These are phyloP conservation scores for Tetranychus cinnabarinus DNA, from an alignment of 1,140 invertebrate genomes.

Conservation along the genomic window DNA sequence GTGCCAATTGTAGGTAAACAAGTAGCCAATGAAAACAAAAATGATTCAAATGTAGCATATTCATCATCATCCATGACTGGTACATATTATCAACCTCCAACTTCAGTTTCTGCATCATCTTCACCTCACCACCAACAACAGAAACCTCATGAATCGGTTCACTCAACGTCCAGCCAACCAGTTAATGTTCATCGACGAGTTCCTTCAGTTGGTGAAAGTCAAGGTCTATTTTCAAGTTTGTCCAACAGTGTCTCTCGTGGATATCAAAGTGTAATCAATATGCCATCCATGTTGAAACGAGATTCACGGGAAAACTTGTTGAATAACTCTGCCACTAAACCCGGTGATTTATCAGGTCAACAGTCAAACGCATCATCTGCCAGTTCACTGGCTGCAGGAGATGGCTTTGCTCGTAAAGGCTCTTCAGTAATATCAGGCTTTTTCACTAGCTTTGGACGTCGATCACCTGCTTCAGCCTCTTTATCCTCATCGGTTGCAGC, in stretches of 20 bases:
- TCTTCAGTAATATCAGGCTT: background rate
- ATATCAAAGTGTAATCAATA: constrained; percentile 6
- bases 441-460: background rate
- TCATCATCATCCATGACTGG: background rate
- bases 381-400: background rate
- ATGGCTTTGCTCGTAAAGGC: background rate
- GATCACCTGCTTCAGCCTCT: background rate
- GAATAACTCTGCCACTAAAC: background rate
- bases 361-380: too few relatives aligned
- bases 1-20: too few relatives aligned
- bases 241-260: constrained; percentile 2
- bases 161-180: background rate
- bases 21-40: too few relatives aligned
- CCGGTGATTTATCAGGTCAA: background rate
- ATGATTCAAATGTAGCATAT: background rate
- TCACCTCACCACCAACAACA: too few relatives aligned
- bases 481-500: too few relatives aligned
- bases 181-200: background rate
- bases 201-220: background rate
- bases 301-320: constrained; percentile 3
- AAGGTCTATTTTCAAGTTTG: background rate
- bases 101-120: background rate
- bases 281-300: constrained; percentile 2
- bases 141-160: too few relatives aligned
- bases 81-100: background rate